phyloP scores from a whole-genome alignment of 1,140 invertebrate species.

The Trichogramma pretiosum region DNA sequence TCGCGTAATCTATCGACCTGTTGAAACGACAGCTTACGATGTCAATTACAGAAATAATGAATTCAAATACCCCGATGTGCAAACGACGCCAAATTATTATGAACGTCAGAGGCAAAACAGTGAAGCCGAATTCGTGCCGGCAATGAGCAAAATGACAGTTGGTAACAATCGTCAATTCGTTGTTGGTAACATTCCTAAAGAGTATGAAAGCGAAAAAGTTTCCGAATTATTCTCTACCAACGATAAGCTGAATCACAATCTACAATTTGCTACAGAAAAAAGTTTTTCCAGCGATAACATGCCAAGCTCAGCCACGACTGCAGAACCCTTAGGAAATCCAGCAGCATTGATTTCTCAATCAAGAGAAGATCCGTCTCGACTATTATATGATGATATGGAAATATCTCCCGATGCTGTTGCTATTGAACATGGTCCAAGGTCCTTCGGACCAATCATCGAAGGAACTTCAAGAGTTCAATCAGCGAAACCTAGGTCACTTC shows the following conservation, averaged over 20 bases:
- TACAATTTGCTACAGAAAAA: not conserved
- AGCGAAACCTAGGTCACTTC: not conserved
- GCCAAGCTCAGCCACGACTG: not conserved
- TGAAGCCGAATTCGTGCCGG: slow-evolving; percentile 15
- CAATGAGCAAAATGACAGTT: slow-evolving; percentile 2
- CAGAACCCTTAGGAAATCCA: not conserved
- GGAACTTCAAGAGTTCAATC: not conserved
- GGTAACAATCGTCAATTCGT: slow-evolving; percentile 37
- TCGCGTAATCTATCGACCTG: slow-evolving; percentile 26
- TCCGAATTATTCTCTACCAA: not conserved
- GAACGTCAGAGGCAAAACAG: slow-evolving; percentile 26
- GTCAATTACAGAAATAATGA: slow-evolving; percentile 36
- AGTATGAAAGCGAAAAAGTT: slow-evolving; percentile 24
- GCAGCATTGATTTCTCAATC: slow-evolving; percentile 17
- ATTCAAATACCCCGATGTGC: slow-evolving; percentile 32
- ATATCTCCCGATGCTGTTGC: slow-evolving; percentile 37
- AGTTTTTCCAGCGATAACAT: not conserved
- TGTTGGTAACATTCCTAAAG: slow-evolving; percentile 38
- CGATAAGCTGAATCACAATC: not conserved
- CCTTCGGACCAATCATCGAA: slow-evolving; percentile 27
- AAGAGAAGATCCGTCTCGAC: slow-evolving; percentile 16
- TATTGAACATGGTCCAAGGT: slow-evolving; percentile 47
- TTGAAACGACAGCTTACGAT: slow-evolving; percentile 26
- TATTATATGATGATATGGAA: slow-evolving; percentile 30
- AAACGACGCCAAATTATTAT: slow-evolving; percentile 31